Evolutionary conservation across 1,140 invertebrate species (phyloP), one percentile per base, ranked within the genome.

Genomic region (Vanessa atalanta): DNA sequence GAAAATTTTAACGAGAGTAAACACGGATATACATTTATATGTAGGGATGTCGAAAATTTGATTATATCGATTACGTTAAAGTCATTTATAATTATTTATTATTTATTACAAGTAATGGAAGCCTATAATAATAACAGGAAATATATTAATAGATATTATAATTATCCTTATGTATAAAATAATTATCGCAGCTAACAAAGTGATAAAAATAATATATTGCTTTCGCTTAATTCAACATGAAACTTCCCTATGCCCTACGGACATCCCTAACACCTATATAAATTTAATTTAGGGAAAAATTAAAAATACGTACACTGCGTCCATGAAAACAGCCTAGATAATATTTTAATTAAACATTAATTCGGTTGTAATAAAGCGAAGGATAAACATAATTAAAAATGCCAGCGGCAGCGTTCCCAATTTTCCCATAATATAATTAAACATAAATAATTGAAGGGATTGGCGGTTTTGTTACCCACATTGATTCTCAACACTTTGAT

Each of bases 341-440:
- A 78, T 76, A 76, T 73, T 81, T 81, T 79, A 79, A 81, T 85
- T 79, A 80, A 85, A 79, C 60, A 79, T 81, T 77, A 80, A 81
- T 80, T 76, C 78, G 65, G 63, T 74, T 76, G 77, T 79, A 79
- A 78, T 79, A 83, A 79, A 79, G 65, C 74, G 79, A 78, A 77
- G 67, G 76, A 83, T 86, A 79, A 80, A 83, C 79, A 82, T 86
- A 81, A 86, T 86, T 84, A 83, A 83, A 81, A 85, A 82, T 65
- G 78, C 75, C 76, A 80, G 75, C 72, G 75, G 67, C 76, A 77
- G 63, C 61, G 65, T 53, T 70, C n/a, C 66, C 73, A 73, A 80
- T 78, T 81, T 79, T 64, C 66, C 65, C 74, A 76, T 75, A 71
- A 68, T 70, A 76, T 83, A 79, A 86, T 84, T 77, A 79, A 79